Percentiles rank a stretch among this genome's conserved stretches.
These are phyloP conservation scores for Apogon hyalosoma DNA, from an alignment of 2,797 vertebrate genomes.

Conservation along the genomic window DNA sequence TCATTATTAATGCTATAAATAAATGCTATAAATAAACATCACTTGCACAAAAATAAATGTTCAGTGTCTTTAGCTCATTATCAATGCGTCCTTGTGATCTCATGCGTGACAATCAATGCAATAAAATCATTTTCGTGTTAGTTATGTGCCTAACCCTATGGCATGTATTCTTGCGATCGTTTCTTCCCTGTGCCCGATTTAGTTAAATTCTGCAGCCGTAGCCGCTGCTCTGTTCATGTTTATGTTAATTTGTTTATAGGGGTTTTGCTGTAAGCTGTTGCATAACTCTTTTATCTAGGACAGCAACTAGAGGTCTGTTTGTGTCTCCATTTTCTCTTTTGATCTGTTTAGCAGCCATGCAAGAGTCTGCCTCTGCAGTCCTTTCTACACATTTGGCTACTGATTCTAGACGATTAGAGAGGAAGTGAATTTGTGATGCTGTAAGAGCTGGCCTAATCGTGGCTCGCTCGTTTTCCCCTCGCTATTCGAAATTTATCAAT, in stretches of 20 bases:
- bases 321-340: slow-evolving; percentile 50
- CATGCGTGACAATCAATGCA: slow-evolving; percentile 12
- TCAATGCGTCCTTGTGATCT: not conserved
- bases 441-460: slow-evolving; percentile 41
- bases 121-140: slow-evolving; percentile 9
- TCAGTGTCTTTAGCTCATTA: not conserved
- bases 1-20: too few relatives aligned
- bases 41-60: not conserved
- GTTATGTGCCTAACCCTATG: slow-evolving; percentile 4
- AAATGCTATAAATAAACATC: too few relatives aligned
- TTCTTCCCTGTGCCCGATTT: slow-evolving; percentile 26
- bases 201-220: slow-evolving; percentile 28
- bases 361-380: slow-evolving; percentile 9
- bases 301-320: slow-evolving; percentile 70
- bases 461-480: slow-evolving; percentile 20
- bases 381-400: slow-evolving; percentile 9
- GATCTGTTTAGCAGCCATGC: slow-evolving; percentile 47
- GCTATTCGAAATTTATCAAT: slow-evolving; percentile 41
- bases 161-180: slow-evolving; percentile 3
- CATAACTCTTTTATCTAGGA: slow-evolving; percentile 75
- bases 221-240: slow-evolving; percentile 52
- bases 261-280: slow-evolving; percentile 68
- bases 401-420: slow-evolving; percentile 3
- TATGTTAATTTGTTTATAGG: slow-evolving; percentile 71
- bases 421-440: slow-evolving; percentile 18